A percentile compares a stretch with the other conserved stretches of the same genome.
These are phyloP conservation scores for Meteorus sp. DNA, from an alignment of 1,140 invertebrate genomes.

Conservation along the genomic window DNA sequence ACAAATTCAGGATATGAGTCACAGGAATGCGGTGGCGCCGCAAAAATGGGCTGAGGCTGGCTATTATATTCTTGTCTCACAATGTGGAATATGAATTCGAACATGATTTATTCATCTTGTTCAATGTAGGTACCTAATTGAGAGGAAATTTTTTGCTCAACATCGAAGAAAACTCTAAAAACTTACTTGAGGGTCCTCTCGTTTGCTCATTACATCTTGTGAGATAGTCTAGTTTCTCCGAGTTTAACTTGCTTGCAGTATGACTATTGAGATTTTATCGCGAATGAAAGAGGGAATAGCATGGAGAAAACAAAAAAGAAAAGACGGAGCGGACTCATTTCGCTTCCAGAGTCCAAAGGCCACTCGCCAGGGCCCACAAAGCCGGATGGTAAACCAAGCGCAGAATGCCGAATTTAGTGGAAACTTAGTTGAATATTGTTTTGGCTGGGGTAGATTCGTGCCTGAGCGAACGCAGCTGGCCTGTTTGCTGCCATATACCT, in stretches of 20 bases:
- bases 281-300: slow-evolving; percentile 7
- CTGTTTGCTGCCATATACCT: slow-evolving; percentile 31
- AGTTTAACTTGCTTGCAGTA: slow-evolving; percentile 10
- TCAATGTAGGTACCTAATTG: too few relatives aligned
- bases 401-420: slow-evolving; percentile 48
- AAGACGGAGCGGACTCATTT: background rate
- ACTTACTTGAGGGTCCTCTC: too few relatives aligned
- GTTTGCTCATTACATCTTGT: slow-evolving; percentile 13
- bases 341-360: slow-evolving; percentile 12
- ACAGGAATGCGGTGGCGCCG: too few relatives aligned
- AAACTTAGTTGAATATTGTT: slow-evolving; percentile 56
- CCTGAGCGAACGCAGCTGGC: slow-evolving; percentile 44
- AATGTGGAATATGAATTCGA: too few relatives aligned
- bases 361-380: slow-evolving; percentile 4
- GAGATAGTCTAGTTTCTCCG: background rate
- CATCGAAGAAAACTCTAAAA: too few relatives aligned
- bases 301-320: too few relatives aligned
- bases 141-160: too few relatives aligned
- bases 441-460: slow-evolving; percentile 45
- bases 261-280: slow-evolving; percentile 9
- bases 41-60: too few relatives aligned
- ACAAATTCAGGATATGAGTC: too few relatives aligned
- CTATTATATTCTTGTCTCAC: too few relatives aligned
- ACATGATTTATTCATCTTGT: too few relatives aligned
- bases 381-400: slow-evolving; percentile 26